Evolutionary conservation across 1,140 invertebrate species (phyloP), one percentile per base, ranked within the genome.

Genomic region (Apis laboriosa): DNA sequence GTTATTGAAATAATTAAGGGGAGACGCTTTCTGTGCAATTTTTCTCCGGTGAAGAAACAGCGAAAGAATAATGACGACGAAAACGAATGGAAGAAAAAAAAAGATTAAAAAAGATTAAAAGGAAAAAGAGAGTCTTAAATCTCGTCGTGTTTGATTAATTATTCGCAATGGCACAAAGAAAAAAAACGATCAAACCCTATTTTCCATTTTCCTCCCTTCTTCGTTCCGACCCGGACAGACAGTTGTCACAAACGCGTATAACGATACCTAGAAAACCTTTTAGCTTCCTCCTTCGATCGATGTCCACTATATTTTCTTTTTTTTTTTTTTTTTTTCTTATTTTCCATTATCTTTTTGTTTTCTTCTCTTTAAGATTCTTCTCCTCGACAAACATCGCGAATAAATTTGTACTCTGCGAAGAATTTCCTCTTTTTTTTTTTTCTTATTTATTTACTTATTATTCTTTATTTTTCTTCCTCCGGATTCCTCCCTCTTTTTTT

Each of bases 331-430:
- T 80, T 71, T 58, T 12, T 8, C 24, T 56, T 15, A 56, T 82
- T 49, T 68, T 53, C 51, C 28, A 12, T 13, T 13, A 53, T 43
- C 80, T 84, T 21, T 67, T 80, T 13, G 34, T 78, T 85, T 49
- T 83, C 24, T 28, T 81, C 5, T 79, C 56, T 83, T 84, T 86
- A 86, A 84, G 81, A 88, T 88, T 85, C 75, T 61, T 73, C 63
- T 72, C 77, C 34, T 75, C 78, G 70, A 56, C 58, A 43, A 81
- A 88, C 60, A 77, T 61, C 71, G 78, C 77, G 83, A 77, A 90
- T 91, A 91, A 91, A 92, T 93, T 93, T 93, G 92, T 93, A 93
- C 92, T 92, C 86, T 91, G 77, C 67, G 89, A 88, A 83, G 72
- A 87, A 77, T 72, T 76, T 64, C 24, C 34, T 43, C 34, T 19